Percentiles rank a stretch among this genome's conserved stretches.
phyloP scores from a whole-genome alignment of 2,888 invertebrate genomes.

The Acleris cristana region DNA sequence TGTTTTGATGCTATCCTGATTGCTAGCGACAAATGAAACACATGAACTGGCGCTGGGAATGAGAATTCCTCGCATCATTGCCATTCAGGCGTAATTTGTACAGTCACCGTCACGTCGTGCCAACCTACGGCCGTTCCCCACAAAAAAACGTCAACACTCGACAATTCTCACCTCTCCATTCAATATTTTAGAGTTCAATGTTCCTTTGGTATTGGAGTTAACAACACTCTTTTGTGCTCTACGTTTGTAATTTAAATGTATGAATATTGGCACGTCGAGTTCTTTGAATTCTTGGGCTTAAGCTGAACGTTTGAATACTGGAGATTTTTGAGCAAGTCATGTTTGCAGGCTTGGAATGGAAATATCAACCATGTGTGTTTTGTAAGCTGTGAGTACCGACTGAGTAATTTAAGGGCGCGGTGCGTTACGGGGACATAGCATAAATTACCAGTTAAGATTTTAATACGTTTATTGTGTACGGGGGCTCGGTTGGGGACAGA shows the following conservation, averaged over 20 bases:
- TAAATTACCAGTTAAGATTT: conserved; percentile 56
- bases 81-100: conserved; percentile 63
- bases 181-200: conserved; percentile 44
- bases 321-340: conserved; percentile 37
- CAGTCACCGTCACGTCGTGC: conserved; percentile 41
- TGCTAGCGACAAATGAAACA: conserved; percentile 47
- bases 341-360: conserved; percentile 23
- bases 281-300: conserved; percentile 51
- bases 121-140: conserved; percentile 48
- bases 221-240: conserved; percentile 54
- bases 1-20: conserved; percentile 47
- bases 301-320: conserved; percentile 47
- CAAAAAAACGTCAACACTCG: conserved; percentile 45
- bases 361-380: conserved; percentile 25
- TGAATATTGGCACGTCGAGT: conserved; percentile 56
- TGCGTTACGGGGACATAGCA: conserved; percentile 48
- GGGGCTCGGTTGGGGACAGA: conserved; percentile 52
- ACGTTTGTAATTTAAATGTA: conserved; percentile 52
- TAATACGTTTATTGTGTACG: conserved; percentile 54
- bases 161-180: conserved; percentile 51
- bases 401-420: conserved; percentile 30
- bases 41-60: conserved; percentile 51
- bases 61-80: conserved; percentile 58
- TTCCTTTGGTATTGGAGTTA: conserved; percentile 59
- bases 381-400: not conserved